Percentiles rank a stretch among this genome's conserved stretches.
Conservation (phyloP, 2,113 vertebrate genomes). For the Macrotus californicus region DNA sequence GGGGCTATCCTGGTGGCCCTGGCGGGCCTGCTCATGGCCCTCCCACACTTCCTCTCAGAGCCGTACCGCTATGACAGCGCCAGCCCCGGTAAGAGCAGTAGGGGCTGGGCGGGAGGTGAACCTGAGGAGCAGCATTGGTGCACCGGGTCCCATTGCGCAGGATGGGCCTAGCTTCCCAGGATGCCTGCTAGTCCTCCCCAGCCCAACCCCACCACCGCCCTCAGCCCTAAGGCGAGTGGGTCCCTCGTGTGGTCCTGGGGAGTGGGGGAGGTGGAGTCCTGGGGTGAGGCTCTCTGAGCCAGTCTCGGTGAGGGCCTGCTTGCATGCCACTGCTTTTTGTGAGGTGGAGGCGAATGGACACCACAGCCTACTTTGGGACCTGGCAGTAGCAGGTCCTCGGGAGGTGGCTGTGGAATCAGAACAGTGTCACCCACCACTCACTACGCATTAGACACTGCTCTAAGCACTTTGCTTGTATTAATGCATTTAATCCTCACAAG, state of each 20-base stretch:
- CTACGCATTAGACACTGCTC: background rate
- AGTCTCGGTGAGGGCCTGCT: background rate
- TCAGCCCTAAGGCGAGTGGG: background rate
- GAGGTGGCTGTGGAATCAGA: background rate
- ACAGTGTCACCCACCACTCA: background rate
- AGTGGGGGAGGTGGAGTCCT: too few relatives aligned
- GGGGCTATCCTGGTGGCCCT: slow-evolving; percentile 89
- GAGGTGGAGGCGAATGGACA: background rate
- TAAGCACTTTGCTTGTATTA: background rate
- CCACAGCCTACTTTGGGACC: background rate
- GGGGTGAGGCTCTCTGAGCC: background rate
- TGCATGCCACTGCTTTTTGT: background rate
- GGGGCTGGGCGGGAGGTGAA: background rate
- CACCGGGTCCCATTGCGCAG: accelerated
- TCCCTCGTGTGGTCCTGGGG: background rate
- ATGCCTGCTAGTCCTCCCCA: too few relatives aligned
- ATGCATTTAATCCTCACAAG: background rate
- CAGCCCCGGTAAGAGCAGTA: slow-evolving; percentile 78
- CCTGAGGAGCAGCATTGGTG: too few relatives aligned
- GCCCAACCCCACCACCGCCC: background rate
- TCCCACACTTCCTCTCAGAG: slow-evolving; percentile 89
- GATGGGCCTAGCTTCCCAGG: background rate
- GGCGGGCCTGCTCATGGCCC: slow-evolving; percentile 86
- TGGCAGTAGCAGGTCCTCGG: background rate
- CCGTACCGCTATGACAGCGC: slow-evolving; percentile 80